These are phyloP conservation scores for Telmatochromis bifrenatus DNA, from an alignment of 2,113 vertebrate species.

Conservation along the genomic window DNA sequence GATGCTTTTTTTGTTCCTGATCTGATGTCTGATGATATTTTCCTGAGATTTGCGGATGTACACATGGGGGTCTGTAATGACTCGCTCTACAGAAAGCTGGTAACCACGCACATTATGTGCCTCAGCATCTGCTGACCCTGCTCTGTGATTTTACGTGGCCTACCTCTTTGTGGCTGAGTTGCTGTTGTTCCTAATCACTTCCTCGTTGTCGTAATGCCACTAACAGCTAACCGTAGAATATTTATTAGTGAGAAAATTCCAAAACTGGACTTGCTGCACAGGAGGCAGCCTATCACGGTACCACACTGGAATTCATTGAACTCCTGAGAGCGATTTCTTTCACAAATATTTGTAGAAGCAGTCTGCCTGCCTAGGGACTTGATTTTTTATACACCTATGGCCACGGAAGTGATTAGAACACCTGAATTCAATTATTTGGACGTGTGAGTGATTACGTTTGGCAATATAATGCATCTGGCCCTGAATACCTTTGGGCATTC, in stretches of 20 bases:
- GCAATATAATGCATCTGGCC: neutral
- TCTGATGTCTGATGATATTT: neutral
- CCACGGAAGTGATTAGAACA: neutral
- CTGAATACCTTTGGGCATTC: neutral
- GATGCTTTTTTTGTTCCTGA: neutral
- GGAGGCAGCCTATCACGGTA: neutral
- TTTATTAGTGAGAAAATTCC: neutral
- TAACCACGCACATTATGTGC: neutral
- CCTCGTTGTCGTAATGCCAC: rapidly evolving
- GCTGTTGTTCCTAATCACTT: neutral
- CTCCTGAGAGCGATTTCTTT: neutral
- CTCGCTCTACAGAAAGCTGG: neutral
- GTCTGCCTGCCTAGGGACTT: neutral
- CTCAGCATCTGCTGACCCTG: neutral
- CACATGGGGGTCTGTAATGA: neutral
- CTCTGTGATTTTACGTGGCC: neutral
- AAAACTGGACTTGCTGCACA: neutral
- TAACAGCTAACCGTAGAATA: neutral
- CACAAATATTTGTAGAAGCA: neutral
- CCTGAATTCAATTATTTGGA: neutral
- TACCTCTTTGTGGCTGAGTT: neutral
- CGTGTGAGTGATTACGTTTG: neutral
- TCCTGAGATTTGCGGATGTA: neutral
- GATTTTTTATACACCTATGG: neutral
- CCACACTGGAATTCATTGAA: neutral